Base-by-base conservation (phyloP, 2,113 vertebrate genomes). In the Hymenochirus boettgeri region DNA sequence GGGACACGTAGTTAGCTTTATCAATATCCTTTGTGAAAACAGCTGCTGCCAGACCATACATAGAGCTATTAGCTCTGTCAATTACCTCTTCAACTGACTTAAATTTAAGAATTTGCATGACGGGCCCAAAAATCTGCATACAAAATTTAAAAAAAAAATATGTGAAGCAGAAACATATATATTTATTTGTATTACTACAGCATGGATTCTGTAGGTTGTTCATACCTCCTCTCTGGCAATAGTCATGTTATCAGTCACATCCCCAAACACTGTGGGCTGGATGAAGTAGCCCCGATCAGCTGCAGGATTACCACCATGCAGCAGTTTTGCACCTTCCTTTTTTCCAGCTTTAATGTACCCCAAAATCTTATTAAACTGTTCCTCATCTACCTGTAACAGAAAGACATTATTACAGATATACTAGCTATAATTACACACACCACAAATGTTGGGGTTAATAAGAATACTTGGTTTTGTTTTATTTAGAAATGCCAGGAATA, bases 91-190 rank as follows among this genome's bases (percentile, higher is more conserved):
- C 93, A 0, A 98, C 54, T 1, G 85, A 87, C 72, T 89, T 93
- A 74, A 99, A 99, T 75, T 95, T 98, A 24, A 99, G 74, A 56
- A 99, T 91, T 83, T 99, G 96, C 96, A 99, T 99, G 39, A 99
- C 96, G 0, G 96, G 96, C 27, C 96, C 96, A 27, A 99, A 99
- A 60, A 99, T 99, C 96, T 99, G 70, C 8, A 48, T 3, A 50
- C 10, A 50, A 23, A 50, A 50, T 24, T 50, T 50, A 50, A 24
- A 47, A 11, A 50, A 10, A 12, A 60, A 60, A 42, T 13, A 17
- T 24, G 35, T 21, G 13, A 13, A 39, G 17, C 29, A 13, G 22
- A 23, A 2, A 10, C 35, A 10, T 33, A n/a, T 11, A 33, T 2
- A 11, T 11, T 33, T 1, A 33, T 35, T 35, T 35, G 13, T 8